Evolutionary conservation across 2,113 vertebrate species (phyloP), one percentile per base, ranked within the genome.

Genomic region (Gallinago media): DNA sequence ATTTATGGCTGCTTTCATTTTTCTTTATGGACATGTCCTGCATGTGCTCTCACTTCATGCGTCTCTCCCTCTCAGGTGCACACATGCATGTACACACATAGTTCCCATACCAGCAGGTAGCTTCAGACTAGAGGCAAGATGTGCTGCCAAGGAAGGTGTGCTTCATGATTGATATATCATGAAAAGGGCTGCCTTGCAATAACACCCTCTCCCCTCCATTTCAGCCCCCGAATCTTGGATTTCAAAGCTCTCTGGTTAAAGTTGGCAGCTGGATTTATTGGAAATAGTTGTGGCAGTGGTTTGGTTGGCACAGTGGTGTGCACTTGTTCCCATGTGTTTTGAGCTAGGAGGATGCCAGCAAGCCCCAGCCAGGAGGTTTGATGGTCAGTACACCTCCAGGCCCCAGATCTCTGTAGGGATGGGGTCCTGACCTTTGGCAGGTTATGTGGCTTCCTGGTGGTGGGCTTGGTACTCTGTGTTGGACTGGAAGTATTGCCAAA

Each of bases 271-370:
- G 66, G 32, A 32, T 79, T 89, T 81, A 29, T 79, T 29, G 46
- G 34, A 36, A 6, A 3, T 2, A 31, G 36, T 29, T 0, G 0
- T 71, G 68, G 31, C n/a, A 34, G 42, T 78, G 61, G 8, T 70
- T 80, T 75, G 65, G 31, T 50, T 58, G 72, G 34, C 55, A 55
- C 21, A 36, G 29, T 15, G 15, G 5, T 71, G 25, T 52, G 50
- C 1, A 4, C 52, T 49, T 56, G 6, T 67, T 78, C 26, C 27
- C 36, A 3, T 0, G 0, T 50, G 32, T 54, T 95, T 89, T 66
- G 59, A 95, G 50, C n/a, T 46, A 76, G 12, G 8, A 32, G 18
- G 9, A 36, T 1, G 8, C 26, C 52, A 61, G 46, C 40, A 68
- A 86, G 58, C 12, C 21, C 46, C 44, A 66, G 31, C 8, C 34